Conservation (phyloP, 2,888 invertebrate genomes). For the Ennomos quercinarius region DNA sequence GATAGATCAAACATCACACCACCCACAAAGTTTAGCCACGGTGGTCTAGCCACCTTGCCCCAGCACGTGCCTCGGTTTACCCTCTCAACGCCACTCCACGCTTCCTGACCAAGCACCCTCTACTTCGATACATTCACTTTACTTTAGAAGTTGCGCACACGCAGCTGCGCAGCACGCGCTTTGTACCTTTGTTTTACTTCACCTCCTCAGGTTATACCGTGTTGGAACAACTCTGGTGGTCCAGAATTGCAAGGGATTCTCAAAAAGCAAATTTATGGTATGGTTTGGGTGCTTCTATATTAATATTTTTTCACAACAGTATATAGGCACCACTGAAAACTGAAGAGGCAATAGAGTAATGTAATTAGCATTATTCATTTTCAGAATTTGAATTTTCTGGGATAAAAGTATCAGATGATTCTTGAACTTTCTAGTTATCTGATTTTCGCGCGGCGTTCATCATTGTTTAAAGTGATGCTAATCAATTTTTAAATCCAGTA, state of each 20-base stretch:
- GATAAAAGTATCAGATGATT: too few species aligned
- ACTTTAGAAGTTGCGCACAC: conserved; percentile 43
- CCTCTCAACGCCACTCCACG: conserved; percentile 57
- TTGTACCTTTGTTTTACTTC: conserved; percentile 61
- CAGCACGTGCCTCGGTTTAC: conserved; percentile 71
- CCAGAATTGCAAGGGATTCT: conserved; percentile 36
- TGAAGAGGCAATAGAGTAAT: too few species aligned
- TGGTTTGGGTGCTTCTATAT: too few species aligned
- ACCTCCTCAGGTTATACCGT: conserved; percentile 6
- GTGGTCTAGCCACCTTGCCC: conserved; percentile 49
- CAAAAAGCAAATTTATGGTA: too few species aligned
- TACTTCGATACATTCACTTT: conserved; percentile 33
- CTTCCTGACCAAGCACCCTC: conserved; percentile 46
- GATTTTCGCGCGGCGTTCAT: too few species aligned
- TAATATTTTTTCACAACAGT: too few species aligned
- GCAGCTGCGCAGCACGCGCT: conserved; percentile 77
- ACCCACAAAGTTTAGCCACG: conserved; percentile 31
- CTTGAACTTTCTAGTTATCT: too few species aligned
- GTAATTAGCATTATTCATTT: too few species aligned
- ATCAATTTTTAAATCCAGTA: too few species aligned
- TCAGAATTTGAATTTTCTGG: too few species aligned
- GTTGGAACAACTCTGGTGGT: conserved; percentile 20
- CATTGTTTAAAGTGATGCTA: too few species aligned
- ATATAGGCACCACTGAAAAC: too few species aligned
- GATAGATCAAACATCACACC: neutral